Base-by-base conservation (phyloP, 1,140 invertebrate genomes). In the Ectropis grisescens region DNA sequence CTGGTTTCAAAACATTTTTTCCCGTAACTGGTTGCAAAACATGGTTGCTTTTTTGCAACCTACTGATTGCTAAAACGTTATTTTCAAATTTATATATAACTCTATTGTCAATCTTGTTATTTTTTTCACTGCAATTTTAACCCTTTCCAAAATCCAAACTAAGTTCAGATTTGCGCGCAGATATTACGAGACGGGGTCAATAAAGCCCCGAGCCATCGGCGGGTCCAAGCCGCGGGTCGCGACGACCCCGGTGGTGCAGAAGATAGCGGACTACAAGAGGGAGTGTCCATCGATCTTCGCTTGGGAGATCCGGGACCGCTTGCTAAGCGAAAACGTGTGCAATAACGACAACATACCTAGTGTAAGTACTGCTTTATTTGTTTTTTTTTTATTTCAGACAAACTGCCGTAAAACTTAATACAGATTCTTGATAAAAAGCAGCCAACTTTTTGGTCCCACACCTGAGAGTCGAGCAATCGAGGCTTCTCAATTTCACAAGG, bases 301-400 rank as follows among this genome's bases (percentile, higher is more conserved):
- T 2, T 98, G 96, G 96, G 96, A 98, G 85, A 98, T 98, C 68
- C 84, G 96, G 11, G 96, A 98, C 72, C 89, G 97, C 70, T 88
- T 99, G 35, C 86, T 99, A 11, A 93, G 94, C 30, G 98, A 99
- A 79, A 94, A 93, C 43, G 93, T 98, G 36, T 99, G 98, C 86
- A 98, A 94, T 79, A 97, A 97, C 81, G 98, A 99, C 82, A 99
- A 98, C 84, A 99, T 99, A 58, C 98, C 98, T 39, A 98, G 96
- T 79, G 98, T 99, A 85, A 98, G 97, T 96, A 82, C 29, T 22
- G 29, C 11, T 33, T 28, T 31, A 12, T 37, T 49, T 19, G 16
- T 8, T 4, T 19, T 3, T 8, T 19, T 19, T 19, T n/a, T n/a
- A n/a, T n/a, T n/a, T n/a, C n/a, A n/a, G n/a, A n/a, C n/a, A n/a